A percentile compares a stretch with the other conserved stretches of the same genome.
Evolutionary conservation across 2,113 vertebrate genomes (phyloP).

Genomic region (Notarius quadriscutis): DNA sequence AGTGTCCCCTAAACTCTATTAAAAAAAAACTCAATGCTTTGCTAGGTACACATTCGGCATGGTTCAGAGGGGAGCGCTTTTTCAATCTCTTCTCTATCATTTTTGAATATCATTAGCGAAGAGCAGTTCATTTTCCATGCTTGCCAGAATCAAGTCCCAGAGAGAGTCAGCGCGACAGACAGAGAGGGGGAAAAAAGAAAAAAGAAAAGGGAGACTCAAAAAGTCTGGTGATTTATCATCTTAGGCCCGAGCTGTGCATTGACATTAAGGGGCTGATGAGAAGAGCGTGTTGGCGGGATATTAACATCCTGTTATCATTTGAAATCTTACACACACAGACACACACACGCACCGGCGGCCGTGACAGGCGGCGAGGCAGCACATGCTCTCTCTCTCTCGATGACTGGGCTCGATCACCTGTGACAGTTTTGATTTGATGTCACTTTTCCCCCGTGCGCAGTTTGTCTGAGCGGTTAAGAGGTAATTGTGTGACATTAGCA

Average conservation of each 20-base stretch:
- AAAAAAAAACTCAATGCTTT: constrained; percentile 66
- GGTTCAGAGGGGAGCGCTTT: constrained; percentile 89
- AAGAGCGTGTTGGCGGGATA: constrained; percentile 78
- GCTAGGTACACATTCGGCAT: constrained; percentile 77
- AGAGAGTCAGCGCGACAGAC: constrained; percentile 58
- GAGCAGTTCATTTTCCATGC: constrained; percentile 93
- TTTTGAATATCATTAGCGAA: constrained; percentile 99
- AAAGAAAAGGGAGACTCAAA: constrained; percentile 65
- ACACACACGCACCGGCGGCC: constrained; percentile 35
- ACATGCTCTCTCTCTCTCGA: constrained; percentile 75
- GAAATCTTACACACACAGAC: constrained; percentile 54
- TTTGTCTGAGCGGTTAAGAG: constrained; percentile 99
- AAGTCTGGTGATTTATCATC: constrained; percentile 86
- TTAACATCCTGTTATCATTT: constrained; percentile 85
- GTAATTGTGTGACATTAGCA: constrained; percentile 99
- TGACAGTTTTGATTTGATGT: constrained; percentile 99
- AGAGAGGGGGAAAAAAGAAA: constrained; percentile 56
- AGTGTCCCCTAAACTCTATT: constrained; percentile 60
- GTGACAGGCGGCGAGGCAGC: constrained; percentile 76
- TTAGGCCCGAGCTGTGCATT: constrained; percentile 52
- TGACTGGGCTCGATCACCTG: constrained; percentile 99
- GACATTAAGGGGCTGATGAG: constrained; percentile 60
- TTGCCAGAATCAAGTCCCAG: constrained; percentile 88
- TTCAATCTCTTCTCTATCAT: constrained; percentile 98
- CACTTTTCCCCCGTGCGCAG: constrained; percentile 90